A percentile compares a stretch with the other conserved stretches of the same genome.
phyloP scores from a whole-genome alignment of 2,113 vertebrate genomes.

The Polypterus senegalus region DNA sequence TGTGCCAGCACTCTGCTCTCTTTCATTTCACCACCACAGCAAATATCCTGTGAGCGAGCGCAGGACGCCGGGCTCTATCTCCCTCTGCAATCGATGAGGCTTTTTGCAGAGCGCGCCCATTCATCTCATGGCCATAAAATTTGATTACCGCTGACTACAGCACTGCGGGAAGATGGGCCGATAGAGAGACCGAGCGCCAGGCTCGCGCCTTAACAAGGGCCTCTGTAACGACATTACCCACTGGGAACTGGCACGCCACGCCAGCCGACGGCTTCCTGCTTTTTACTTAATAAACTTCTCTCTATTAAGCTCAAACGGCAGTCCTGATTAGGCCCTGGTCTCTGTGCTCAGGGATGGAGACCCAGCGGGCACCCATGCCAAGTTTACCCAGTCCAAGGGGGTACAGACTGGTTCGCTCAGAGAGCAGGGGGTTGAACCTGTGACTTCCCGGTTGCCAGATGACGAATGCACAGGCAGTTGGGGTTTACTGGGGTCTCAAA shows the following conservation, averaged over 20 bases:
- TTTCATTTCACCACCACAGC: constrained; percentile 78
- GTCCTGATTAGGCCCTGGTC: constrained; percentile 20
- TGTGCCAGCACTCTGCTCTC: constrained; percentile 31
- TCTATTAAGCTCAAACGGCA: constrained; percentile 27
- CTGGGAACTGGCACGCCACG: constrained; percentile 13
- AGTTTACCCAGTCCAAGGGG: no score
- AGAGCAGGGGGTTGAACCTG: no score
- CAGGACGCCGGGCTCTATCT: constrained; percentile 64
- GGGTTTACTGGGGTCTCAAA: no score
- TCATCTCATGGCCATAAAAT: constrained; percentile 81
- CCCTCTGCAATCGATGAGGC: constrained; percentile 66
- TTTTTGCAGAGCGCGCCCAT: constrained; percentile 73
- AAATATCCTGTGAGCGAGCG: constrained; percentile 95
- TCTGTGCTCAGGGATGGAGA: constrained; percentile 9
- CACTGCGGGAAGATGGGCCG: constrained; percentile 63
- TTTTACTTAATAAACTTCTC: constrained; percentile 17
- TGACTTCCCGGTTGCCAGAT: no score
- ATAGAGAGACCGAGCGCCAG: constrained; percentile 65
- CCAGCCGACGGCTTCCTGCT: constrained; percentile 24
- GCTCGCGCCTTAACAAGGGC: constrained; percentile 34
- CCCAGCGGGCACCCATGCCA: no score
- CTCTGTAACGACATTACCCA: constrained; percentile 29
- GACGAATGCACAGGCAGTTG: no score
- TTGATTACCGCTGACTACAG: constrained; percentile 80
- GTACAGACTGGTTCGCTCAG: no score